Conservation (phyloP, 2,797 vertebrate species). For the Orestias chungarensis region DNA sequence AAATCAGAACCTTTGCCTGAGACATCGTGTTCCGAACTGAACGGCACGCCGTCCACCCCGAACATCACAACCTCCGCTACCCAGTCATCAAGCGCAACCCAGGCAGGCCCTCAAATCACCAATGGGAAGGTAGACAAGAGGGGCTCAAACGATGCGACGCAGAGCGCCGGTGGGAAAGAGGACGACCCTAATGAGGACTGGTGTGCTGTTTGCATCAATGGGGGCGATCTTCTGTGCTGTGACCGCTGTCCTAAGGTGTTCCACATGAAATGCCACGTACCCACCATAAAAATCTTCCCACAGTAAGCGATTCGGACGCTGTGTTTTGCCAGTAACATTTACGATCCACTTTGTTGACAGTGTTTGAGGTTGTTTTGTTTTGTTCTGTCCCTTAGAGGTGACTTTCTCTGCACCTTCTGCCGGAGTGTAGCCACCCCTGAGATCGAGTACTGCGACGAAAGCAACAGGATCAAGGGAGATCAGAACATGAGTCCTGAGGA, state of each 20-base stretch:
- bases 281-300: slow-evolving; percentile 87
- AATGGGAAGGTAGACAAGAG: slow-evolving; percentile 86
- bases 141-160: slow-evolving; percentile 51
- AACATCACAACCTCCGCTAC: slow-evolving; percentile 54
- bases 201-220: slow-evolving; percentile 98
- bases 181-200: slow-evolving; percentile 99
- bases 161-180: slow-evolving; percentile 81
- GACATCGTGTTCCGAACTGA: slow-evolving; percentile 75
- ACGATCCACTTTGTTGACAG: not conserved
- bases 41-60: slow-evolving; percentile 50
- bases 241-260: slow-evolving; percentile 99
- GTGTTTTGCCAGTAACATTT: not conserved
- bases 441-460: slow-evolving; percentile 96
- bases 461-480: slow-evolving; percentile 84
- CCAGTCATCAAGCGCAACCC: slow-evolving; percentile 33
- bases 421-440: slow-evolving; percentile 91
- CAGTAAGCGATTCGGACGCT: slow-evolving; percentile 56
- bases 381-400: slow-evolving; percentile 84
- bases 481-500: slow-evolving; percentile 88
- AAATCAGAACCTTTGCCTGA: slow-evolving; percentile 87
- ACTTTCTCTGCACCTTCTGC: slow-evolving; percentile 98
- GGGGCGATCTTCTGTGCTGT: slow-evolving; percentile 95
- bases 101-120: slow-evolving; percentile 70
- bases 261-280: slow-evolving; percentile 97
- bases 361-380: not conserved